Evolutionary conservation across 2,888 invertebrate genomes (phyloP), one percentile per base, ranked within the genome.

Genomic region (Pogonocherus hispidulus): DNA sequence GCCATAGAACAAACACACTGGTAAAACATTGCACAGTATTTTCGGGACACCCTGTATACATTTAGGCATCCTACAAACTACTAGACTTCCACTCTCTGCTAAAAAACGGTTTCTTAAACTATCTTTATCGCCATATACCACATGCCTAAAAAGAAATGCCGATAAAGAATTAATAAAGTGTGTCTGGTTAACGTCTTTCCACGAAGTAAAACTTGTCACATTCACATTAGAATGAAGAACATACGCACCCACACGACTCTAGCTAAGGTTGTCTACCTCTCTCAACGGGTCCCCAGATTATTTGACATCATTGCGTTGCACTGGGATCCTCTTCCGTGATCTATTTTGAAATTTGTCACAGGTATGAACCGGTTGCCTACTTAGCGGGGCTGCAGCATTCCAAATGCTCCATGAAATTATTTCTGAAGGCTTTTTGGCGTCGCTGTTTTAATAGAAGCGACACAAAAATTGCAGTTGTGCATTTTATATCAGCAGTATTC

Each of bases 301-400:
- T 81, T 80, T 80, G 80, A 81, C 80, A 80, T 80, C 80, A 78
- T 79, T 82, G 78, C 76, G 72, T 70, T 71, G 69, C 80, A 78
- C 79, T 81, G 78, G 75, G 71, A 70, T 70, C 68, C 71, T 79
- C 82, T 83, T 83, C 83, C 83, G 79, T 80, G 79, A 77, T 82
- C 82, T 83, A 83, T 83, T 83, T 83, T 81, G 73, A 81, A 79
- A 80, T 79, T 75, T 76, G 77, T 80, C 69, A 62, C 67, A 63
- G 67, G 64, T 67, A 66, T 64, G 56, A 72, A 52, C 62, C 20
- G 55, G 65, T 37, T 69, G 63, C 70, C 66, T 67, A 70, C 67
- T 70, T 70, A 57, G 49, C 62, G n/a, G n/a, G n/a, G n/a, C n/a
- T n/a, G n/a, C n/a, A 68, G 69, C 69, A 54, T 66, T 52, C 65